Conservation (phyloP, 2,888 invertebrate genomes). For the Rhabditoides inermis region DNA sequence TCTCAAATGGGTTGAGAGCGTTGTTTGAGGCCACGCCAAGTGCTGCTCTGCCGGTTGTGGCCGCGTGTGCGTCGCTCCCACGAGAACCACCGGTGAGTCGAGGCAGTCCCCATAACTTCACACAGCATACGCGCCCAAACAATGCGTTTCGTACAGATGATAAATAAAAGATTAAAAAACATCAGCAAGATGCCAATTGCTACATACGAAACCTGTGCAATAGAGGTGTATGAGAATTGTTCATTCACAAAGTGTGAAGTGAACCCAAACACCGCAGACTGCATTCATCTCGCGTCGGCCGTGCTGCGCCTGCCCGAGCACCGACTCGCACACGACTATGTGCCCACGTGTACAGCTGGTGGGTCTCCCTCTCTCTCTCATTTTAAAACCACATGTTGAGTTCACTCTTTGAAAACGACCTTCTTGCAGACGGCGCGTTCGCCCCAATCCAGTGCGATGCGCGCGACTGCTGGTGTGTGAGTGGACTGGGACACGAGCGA, state of each 20-base stretch:
- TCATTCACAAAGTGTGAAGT: too few relatives aligned
- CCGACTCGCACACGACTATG: constrained; percentile 28
- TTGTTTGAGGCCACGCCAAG: too few relatives aligned
- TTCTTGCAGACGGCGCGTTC: constrained; percentile 15
- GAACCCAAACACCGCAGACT: too few relatives aligned
- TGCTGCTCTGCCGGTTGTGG: constrained; percentile 36
- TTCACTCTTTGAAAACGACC: not conserved
- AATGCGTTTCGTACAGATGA: too few relatives aligned
- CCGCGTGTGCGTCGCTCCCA: constrained; percentile 21
- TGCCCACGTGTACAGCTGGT: constrained; percentile 28
- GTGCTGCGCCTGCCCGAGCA: constrained; percentile 29
- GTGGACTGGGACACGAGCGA: too few relatives aligned
- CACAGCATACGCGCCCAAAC: too few relatives aligned
- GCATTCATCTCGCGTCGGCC: constrained; percentile 35
- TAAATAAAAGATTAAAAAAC: too few relatives aligned
- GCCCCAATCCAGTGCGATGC: constrained; percentile 29
- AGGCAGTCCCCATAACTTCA: too few relatives aligned
- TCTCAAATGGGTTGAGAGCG: too few relatives aligned
- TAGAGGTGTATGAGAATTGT: too few relatives aligned
- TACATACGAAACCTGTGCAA: too few relatives aligned
- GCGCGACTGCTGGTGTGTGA: constrained; percentile 44
- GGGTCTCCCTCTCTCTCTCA: constrained; percentile 24
- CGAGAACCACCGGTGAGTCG: constrained; percentile 16
- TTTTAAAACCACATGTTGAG: constrained; percentile 10
- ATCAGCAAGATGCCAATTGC: too few relatives aligned